Percentiles rank a stretch among this genome's conserved stretches.
phyloP scores from a whole-genome alignment of 1,140 invertebrate species.

The Drosophila melanica region DNA sequence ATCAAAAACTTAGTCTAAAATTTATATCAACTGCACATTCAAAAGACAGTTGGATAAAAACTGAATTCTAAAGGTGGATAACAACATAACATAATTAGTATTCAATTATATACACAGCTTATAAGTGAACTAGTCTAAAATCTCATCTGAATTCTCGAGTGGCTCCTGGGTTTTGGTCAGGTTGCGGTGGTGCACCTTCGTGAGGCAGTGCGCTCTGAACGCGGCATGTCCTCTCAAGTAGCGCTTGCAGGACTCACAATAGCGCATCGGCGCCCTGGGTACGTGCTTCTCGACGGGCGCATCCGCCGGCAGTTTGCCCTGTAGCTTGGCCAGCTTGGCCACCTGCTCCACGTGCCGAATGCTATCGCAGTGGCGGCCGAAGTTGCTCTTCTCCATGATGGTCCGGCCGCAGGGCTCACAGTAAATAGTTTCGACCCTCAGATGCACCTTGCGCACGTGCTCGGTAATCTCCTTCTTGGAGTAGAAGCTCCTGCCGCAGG shows the following conservation, averaged over 20 bases:
- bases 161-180: not conserved
- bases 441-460: slow-evolving; percentile 29
- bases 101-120: no score
- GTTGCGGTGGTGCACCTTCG: not conserved
- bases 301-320: not conserved
- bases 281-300: not conserved
- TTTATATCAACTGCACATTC: no score
- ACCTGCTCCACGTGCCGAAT: slow-evolving; percentile 13
- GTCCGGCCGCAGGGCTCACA: slow-evolving; percentile 35
- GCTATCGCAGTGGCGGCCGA: slow-evolving; percentile 34
- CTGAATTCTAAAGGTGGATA: no score
- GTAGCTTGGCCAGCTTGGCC: not conserved
- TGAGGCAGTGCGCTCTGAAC: not conserved
- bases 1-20: no score
- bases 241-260: slow-evolving; percentile 1
- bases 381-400: slow-evolving; percentile 39
- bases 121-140: not conserved
- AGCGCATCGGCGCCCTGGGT: not conserved
- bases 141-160: not conserved
- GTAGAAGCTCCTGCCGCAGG: slow-evolving; percentile 39
- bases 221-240: not conserved
- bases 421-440: not conserved
- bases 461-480: slow-evolving; percentile 15
- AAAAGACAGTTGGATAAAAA: no score
- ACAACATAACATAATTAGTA: no score